phyloP scores from a whole-genome alignment of 2,797 vertebrate species.

The Sebastes matsubarae region DNA sequence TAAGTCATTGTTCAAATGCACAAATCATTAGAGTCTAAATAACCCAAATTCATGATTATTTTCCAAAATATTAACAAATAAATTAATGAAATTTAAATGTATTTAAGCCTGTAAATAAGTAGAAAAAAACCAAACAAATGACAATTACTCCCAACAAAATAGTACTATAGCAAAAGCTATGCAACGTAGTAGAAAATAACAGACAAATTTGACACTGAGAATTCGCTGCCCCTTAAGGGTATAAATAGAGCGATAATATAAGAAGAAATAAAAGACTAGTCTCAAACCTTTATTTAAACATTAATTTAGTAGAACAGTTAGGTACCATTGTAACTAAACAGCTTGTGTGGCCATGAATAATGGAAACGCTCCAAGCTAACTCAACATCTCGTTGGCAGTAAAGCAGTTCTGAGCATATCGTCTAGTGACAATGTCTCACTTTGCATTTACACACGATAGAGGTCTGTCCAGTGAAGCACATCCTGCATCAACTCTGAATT shows the following conservation, averaged over 20 bases:
- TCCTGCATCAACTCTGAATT: background rate
- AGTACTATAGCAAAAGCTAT: background rate
- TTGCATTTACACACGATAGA: background rate
- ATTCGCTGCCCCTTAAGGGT: background rate
- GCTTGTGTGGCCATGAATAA: background rate
- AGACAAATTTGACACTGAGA: background rate
- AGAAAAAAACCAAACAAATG: background rate
- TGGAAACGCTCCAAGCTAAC: background rate
- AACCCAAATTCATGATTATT: background rate
- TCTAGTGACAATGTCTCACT: background rate
- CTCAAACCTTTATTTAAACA: background rate
- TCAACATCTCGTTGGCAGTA: background rate
- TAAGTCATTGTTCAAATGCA: background rate
- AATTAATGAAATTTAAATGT: background rate
- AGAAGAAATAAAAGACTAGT: background rate
- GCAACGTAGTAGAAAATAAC: background rate
- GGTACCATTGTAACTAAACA: background rate
- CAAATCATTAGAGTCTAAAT: background rate
- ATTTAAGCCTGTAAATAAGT: background rate
- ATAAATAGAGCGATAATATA: background rate
- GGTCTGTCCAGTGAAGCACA: background rate
- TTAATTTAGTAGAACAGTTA: background rate
- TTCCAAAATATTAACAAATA: background rate
- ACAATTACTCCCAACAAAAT: background rate
- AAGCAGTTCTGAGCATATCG: background rate